These are phyloP conservation scores for Cryptoprocta ferox DNA, from an alignment of 2,797 vertebrate genomes.

Conservation along the genomic window DNA sequence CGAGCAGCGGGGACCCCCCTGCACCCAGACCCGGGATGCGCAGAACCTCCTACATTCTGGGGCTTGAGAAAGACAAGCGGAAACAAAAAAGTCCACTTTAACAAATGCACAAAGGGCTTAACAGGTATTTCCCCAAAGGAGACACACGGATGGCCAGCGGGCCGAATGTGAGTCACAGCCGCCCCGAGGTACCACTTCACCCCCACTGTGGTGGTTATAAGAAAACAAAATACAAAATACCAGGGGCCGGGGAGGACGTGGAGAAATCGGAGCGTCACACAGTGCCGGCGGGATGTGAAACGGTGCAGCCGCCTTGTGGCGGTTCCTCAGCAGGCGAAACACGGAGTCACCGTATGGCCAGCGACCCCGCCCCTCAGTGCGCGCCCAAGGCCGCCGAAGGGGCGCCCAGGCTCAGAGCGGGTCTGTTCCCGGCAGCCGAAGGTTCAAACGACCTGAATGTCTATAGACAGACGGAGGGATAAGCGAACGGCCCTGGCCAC, in stretches of 20 bases:
- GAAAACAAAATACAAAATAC: background rate
- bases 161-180: background rate
- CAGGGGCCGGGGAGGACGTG: background rate
- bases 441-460: background rate
- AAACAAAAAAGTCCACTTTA: background rate
- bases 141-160: background rate
- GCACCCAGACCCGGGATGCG: background rate
- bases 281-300: no score
- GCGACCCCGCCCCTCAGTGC: no score
- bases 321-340: background rate
- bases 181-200: background rate
- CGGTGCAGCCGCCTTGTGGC: rapidly evolving
- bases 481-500: rapidly evolving
- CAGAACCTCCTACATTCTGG: background rate
- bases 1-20: rapidly evolving
- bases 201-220: background rate
- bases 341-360: background rate
- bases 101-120: background rate
- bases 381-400: background rate
- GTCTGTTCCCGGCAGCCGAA: background rate
- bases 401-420: background rate
- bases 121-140: background rate
- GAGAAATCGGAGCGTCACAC: background rate
- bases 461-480: background rate
- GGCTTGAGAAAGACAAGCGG: background rate